Evolutionary conservation across 2,113 vertebrate species (phyloP), one percentile per base, ranked within the genome.

Genomic region (Ceratotherium simum): DNA sequence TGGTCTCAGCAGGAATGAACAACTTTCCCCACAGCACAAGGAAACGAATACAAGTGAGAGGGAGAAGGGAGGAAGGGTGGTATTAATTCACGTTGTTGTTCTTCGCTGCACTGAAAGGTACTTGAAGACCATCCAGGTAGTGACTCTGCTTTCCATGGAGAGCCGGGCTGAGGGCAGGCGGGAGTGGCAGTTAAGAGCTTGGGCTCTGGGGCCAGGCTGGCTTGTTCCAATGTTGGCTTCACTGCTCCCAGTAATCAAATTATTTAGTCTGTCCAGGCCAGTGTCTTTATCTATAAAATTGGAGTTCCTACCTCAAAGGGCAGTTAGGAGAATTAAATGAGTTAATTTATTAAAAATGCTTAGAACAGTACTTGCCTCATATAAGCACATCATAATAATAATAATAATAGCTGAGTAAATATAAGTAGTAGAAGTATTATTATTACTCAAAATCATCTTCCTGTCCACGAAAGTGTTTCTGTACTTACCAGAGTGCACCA

Each of bases 31-130:
- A 4, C 11, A 17, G 12, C 29, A 1, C 39, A 16, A 16, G 48
- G 46, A 16, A 29, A 16, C 1, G 2, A 58, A n/a, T 3, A 1
- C 10, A 13, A 58, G 13, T 3, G 16, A 31, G 33, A 3, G 29
- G 18, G 20, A 20, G 18, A 48, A 67, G 6, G n/a, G 36, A 33
- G 31, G 23, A 7, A 0, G 11, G 36, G 29, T 18, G 33, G 54
- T 20, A 0, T 17, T 64, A 10, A 48, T n/a, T 91, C 13, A 54
- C 7, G 14, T 10, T 62, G 60, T 67, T 36, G 23, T 2, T 83
- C 62, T 87, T 20, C 17, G 46, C 39, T 62, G 39, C 58, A 12
- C 27, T 51, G 1, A 6, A 18, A 48, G 54, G 31, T 31, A 8
- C 31, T 3, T 7, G 33, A 27, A 51, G 39, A 2, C 23, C n/a